Conservation (phyloP, 2,113 vertebrate species). For the Trichechus manatus region DNA sequence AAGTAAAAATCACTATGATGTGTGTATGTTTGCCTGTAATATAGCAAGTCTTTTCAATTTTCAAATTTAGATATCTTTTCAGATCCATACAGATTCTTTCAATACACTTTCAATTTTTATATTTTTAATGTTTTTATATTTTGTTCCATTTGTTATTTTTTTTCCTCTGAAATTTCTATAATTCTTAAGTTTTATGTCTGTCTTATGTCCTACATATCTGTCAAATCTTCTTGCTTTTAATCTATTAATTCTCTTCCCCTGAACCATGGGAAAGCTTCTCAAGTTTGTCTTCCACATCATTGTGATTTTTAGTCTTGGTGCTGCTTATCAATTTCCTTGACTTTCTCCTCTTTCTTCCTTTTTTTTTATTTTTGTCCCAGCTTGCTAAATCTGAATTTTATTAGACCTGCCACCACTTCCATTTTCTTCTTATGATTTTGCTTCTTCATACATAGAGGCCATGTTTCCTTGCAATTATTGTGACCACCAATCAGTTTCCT, state of each 20-base stretch:
- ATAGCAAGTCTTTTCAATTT: neutral
- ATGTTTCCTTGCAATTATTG: neutral
- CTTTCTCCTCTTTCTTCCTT: neutral
- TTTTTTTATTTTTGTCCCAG: neutral
- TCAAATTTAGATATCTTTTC: too few species aligned
- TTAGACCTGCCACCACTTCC: neutral
- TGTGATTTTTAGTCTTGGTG: neutral
- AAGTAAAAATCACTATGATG: neutral
- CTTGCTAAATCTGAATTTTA: neutral
- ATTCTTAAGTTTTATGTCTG: neutral
- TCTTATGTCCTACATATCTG: neutral
- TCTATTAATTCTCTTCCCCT: neutral
- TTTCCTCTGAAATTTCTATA: neutral
- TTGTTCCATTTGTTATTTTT: neutral
- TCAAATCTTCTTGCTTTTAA: neutral
- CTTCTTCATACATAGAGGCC: neutral
- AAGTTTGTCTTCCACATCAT: neutral
- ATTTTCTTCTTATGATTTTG: neutral
- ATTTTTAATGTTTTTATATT: neutral
- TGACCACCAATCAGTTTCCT: neutral
- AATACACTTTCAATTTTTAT: neutral
- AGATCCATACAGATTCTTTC: too few species aligned
- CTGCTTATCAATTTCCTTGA: neutral
- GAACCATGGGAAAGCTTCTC: neutral
- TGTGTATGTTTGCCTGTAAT: neutral